phyloP scores from a whole-genome alignment of 1,140 invertebrate species.

The Macrobrachium nipponense region DNA sequence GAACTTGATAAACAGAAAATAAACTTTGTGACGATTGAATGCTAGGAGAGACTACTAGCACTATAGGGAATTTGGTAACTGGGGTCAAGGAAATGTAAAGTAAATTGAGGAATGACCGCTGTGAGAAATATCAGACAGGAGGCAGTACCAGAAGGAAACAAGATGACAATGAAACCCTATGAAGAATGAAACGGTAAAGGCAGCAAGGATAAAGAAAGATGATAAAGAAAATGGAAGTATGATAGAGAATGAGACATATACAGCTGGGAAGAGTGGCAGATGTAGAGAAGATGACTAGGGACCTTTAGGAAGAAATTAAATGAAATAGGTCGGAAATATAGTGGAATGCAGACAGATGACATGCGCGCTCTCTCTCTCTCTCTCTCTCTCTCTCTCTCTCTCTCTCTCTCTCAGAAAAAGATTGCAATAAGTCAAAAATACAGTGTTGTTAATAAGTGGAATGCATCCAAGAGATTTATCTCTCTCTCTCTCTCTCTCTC shows the following conservation, averaged over 20 bases:
- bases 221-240: neutral
- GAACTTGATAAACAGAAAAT: no score
- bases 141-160: neutral
- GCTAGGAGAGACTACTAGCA: neutral
- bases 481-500: neutral
- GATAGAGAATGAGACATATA: conserved; percentile 1
- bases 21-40: no score
- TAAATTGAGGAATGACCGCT: neutral
- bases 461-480: neutral
- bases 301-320: neutral
- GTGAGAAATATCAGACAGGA: no score
- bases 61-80: neutral
- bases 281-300: neutral
- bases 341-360: neutral
- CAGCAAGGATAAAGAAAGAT: neutral
- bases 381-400: conserved; percentile 27
- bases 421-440: no score
- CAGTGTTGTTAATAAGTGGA: no score
- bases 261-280: neutral
- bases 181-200: neutral
- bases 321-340: neutral
- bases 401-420: conserved; percentile 18
- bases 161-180: no score
- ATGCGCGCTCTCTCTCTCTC: neutral
- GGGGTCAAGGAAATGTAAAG: neutral